Evolutionary conservation across 2,888 invertebrate species (phyloP), one percentile per base, ranked within the genome.

Genomic region (Drosophila koepferae): DNA sequence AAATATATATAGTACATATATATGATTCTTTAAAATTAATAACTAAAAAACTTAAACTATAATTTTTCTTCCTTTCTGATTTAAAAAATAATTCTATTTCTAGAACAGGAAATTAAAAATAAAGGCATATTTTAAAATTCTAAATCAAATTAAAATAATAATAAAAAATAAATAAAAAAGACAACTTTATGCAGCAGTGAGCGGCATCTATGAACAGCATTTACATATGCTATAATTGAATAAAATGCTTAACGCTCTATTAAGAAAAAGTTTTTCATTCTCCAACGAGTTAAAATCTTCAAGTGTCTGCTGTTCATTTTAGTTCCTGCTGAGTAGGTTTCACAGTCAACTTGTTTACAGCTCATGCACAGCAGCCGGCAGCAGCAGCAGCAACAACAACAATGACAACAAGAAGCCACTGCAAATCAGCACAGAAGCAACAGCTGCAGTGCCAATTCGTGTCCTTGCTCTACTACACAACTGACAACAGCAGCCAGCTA

Each of bases 271-370:
- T 36, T 34, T 20, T 31, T 20, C n/a, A 2, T 8, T 12, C 16
- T 12, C n/a, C 16, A 43, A 41, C 34, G 41, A 23, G 36, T 14
- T 10, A 48, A 68, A 55, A 44, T 34, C 56, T 69, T 69, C 44
- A 36, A 48, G 36, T 43, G 48, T 51, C 54, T 41, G 36, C 48
- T 55, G 54, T 44, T 72, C 48, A 59, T 3, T 58, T 68, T 55
- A 36, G 63, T 77, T 76, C 56, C 71, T 40, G 58, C 49, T 80
- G 63, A 86, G 67, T 73, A 61, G 64, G 55, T 86, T 84, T 48
- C 31, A 63, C 80, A 77, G 63, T 77, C 67, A 78, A 86, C 64
- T 89, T 84, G 81, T 53, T 86, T 71, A 62, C 80, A 70, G 86
- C 63, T 66, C 61, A 53, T 31, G 54, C 63, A 53, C 59, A 66